Base-by-base conservation (phyloP, 1,140 invertebrate genomes). In the Anagrus nilaparvatae region DNA sequence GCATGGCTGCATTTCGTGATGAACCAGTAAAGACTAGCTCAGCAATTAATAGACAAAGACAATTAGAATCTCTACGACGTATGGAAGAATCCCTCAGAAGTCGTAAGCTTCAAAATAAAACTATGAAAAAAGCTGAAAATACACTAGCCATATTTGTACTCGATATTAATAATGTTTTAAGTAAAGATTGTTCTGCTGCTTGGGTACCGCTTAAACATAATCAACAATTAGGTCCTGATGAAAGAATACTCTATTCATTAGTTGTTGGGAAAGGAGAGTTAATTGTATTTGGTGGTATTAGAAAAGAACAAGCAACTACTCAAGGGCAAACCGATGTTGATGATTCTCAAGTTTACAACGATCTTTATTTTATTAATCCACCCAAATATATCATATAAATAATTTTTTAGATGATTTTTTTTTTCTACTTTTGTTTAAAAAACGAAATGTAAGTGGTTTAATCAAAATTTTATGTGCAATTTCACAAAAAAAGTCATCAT, bases 281-380 rank as follows among this genome's bases (percentile, higher is more conserved):
- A 12, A 84, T 97, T 33, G 82, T 97, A 69, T 97, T 97, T 73
- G 93, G 91, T 12, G 92, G 92, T 38, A 84, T 95, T 42, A 77
- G 84, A 50, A 88, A 87, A 61, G 83, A 89, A 50, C 59, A 52
- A 51, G 55, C 56, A 19, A 62, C 51, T 38, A 53, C 56, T 37
- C 55, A 56, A 43, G 59, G 49, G 56, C 60, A 58, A 49, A 76
- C 61, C 63, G 56, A 64, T 13, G 20, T 58, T 21, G 55, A 65
- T 18, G 53, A 62, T 43, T 64, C 60, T 3, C 60, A 81, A 61
- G 84, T 86, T 49, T 86, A 81, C 29, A 87, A 87, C 65, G 78
- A 81, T 48, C 67, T 87, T 49, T 75, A 86, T 72, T 86, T 87
- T 62, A 79, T 88, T 44, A 78, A 77, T 56, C 75, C 82, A 35